Evolutionary conservation across 2,888 invertebrate genomes (phyloP).

Genomic region (Boloria euphrosyne): DNA sequence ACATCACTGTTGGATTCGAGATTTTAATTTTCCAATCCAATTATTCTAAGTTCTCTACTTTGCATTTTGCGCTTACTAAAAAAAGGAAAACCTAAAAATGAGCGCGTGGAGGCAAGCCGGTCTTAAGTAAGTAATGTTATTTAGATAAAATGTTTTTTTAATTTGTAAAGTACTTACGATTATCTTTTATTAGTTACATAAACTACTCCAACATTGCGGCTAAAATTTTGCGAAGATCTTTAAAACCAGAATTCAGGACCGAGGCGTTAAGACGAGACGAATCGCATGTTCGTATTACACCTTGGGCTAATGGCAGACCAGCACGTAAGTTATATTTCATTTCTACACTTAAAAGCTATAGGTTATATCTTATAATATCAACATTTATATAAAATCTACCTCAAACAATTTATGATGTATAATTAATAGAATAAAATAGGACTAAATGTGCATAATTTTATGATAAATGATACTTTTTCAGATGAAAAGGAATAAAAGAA

Average conservation of each 20-base stretch:
- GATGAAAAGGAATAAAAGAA: constrained; percentile 68
- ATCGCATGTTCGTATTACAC: constrained; percentile 90
- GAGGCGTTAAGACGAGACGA: constrained; percentile 90
- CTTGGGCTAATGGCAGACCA: constrained; percentile 95
- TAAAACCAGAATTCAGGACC: constrained; percentile 88
- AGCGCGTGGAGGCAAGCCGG: constrained; percentile 93
- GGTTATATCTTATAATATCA: background rate
- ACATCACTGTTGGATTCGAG: constrained; percentile 52
- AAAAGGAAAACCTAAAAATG: constrained; percentile 73
- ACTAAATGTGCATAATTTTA: constrained; percentile 29
- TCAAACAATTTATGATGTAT: no score
- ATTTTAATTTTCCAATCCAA: constrained; percentile 36
- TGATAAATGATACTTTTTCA: constrained; percentile 56
- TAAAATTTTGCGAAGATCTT: constrained; percentile 87
- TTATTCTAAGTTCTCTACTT: constrained; percentile 41
- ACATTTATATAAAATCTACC: no score
- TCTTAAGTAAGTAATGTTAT: constrained; percentile 85
- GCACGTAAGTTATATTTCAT: constrained; percentile 84
- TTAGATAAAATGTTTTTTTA: background rate
- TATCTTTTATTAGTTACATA: constrained; percentile 88
- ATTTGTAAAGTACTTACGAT: background rate
- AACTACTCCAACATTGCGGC: constrained; percentile 98
- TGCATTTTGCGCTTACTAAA: constrained; percentile 23
- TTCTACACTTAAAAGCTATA: background rate
- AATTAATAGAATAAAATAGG: no score